Percentiles rank a stretch among this genome's conserved stretches.
Conservation (phyloP, 1,140 invertebrate genomes). For the Phthorimaea operculella region DNA sequence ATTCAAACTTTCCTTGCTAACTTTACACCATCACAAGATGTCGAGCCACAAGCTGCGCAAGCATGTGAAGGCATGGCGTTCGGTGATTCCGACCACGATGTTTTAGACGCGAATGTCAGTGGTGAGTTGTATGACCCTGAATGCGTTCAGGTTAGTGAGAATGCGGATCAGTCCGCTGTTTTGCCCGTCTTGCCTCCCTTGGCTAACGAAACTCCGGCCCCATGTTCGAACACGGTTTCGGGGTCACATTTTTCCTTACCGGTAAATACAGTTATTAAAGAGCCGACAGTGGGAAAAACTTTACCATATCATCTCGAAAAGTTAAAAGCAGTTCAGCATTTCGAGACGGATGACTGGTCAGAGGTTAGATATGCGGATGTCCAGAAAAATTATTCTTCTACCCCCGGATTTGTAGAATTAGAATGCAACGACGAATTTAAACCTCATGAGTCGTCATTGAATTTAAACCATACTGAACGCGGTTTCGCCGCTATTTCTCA, state of each 20-base stretch:
- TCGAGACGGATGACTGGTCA: conserved; percentile 5
- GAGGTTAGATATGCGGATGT: conserved; percentile 11
- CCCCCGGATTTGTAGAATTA: conserved; percentile 22
- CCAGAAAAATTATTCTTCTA: conserved; percentile 14
- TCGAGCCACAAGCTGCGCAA: not conserved
- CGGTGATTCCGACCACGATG: not conserved
- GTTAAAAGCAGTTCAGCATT: conserved; percentile 9
- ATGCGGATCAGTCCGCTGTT: not conserved
- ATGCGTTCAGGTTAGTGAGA: no score
- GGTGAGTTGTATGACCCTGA: conserved; percentile 1
- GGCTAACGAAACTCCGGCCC: not conserved
- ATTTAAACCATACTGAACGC: conserved; percentile 1
- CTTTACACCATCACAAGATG: not conserved
- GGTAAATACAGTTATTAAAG: conserved; percentile 7
- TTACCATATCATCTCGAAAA: not conserved
- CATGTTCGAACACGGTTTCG: not conserved
- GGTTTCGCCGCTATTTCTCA: conserved; percentile 9
- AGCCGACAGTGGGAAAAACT: conserved; percentile 7
- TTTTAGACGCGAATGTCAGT: conserved; percentile 2
- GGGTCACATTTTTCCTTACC: not conserved
- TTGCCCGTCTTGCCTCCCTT: no score
- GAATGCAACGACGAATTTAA: conserved; percentile 24
- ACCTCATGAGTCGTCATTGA: not conserved
- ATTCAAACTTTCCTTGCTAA: not conserved
- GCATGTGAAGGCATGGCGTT: no score